Base-by-base conservation (phyloP, 2,797 vertebrate species). In the Labroides dimidiatus region DNA sequence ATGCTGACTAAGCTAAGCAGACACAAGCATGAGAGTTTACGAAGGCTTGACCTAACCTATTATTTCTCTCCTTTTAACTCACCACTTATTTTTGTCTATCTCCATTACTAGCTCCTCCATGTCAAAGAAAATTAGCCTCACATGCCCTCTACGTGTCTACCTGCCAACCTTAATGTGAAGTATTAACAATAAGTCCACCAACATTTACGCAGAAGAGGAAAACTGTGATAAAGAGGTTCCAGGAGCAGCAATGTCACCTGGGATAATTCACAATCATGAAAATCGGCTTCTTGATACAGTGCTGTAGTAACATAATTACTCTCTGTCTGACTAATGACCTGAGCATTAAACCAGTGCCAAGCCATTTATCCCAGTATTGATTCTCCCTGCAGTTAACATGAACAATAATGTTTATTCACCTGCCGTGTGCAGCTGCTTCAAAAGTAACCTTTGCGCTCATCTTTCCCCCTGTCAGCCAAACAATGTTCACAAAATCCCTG, bases 321-420 rank as follows among this genome's bases (percentile, higher is more conserved):
- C 77, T 78, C 67, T 64, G 66, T 39, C 70, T 84, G 80, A 85
- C 80, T 89, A 90, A 90, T 86, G 87, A 79, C 78, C 78, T 54
- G 44, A 74, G 70, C 77, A 84, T 86, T 85, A 87, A 81, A 81
- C 70, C 54, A 49, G 63, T 67, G 80, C 89, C 70, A 72, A 80
- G 85, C 71, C 77, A 87, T 89, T 90, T 76, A 88, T 89, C 79
- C 77, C 69, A 10, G 15, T 85, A 91, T 91, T 64, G 90, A 93
- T 93, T 77, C 50, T 30, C 4, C 4, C 71, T 45, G 75, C 82
- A 69, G 73, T 87, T 87, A 83, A 84, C 75, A 76, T 56, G 50
- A 86, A 84, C 84, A 81, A 87, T 80, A 84, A 84, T 79, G 85
- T 86, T 85, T 78, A 77, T 78, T 78, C 68, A 67, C 79, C 74